Evolutionary conservation across 1,140 invertebrate species (phyloP), one percentile per base, ranked within the genome.

Genomic region (Callitettix versicolor): DNA sequence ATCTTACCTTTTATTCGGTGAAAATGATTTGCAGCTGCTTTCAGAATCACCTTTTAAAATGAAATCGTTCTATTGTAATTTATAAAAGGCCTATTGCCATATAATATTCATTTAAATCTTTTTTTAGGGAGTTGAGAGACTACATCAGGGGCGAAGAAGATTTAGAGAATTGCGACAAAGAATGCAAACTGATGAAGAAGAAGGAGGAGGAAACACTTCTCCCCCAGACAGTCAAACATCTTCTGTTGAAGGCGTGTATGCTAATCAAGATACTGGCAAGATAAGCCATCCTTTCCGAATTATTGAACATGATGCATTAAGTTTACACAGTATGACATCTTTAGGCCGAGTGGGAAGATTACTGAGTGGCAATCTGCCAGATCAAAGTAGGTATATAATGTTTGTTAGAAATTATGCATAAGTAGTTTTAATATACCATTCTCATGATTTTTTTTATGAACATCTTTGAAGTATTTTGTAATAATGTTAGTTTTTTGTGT

Each of bases 271-370:
- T 43, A 70, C 71, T 43, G 70, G 71, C 33, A 78, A 79, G 69
- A 77, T 79, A 3, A 79, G 80, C 12, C 84, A 86, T 74, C 85
- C 85, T 21, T 88, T 88, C 63, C 77, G 81, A 65, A 85, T 91
- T 41, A 88, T 91, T 62, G 86, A 91, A 60, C 86, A 88, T 62
- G 88, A 92, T 69, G 82, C 87, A 49, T 75, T 89, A 63, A 90
- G 86, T 66, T 73, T 92, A 61, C 86, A 91, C 67, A 91, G 87
- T 69, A 83, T 89, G 74, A 88, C 86, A 59, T 90, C 87, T 56
- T 70, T 91, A 58, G 87, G 86, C 20, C 76, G 87, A 61, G 81
- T 88, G 53, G 85, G 86, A 15, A 71, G 83, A 56, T 83, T 89
- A 62, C 72, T 87, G 53, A 80, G 81, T 21, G 83, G 83, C 48